Percentiles rank a stretch among this genome's conserved stretches.
Conservation (phyloP, 2,888 invertebrate genomes). For the Tachina grossa region DNA sequence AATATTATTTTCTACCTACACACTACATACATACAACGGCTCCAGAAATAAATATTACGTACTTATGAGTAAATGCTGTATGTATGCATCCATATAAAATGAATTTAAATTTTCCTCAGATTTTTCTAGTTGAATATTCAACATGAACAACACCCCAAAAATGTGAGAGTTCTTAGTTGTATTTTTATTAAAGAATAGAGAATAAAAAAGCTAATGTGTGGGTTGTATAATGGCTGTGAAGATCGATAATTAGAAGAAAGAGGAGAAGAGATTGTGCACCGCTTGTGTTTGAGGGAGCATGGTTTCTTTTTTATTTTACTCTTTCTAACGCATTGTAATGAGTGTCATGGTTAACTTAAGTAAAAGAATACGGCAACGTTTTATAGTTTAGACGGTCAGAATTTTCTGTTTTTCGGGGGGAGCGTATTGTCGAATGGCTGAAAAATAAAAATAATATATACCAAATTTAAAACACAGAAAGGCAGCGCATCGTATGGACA, state of each 20-base stretch:
- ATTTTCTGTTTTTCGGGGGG: constrained; percentile 54
- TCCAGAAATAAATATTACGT: constrained; percentile 70
- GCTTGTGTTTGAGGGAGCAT: constrained; percentile 49
- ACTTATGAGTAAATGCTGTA: constrained; percentile 50
- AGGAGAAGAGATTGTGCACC: constrained; percentile 55
- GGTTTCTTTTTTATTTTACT: constrained; percentile 55
- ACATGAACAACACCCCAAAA: constrained; percentile 67
- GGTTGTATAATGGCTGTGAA: constrained; percentile 63
- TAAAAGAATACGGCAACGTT: constrained; percentile 69
- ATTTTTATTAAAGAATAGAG: constrained; percentile 51
- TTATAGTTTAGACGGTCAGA: constrained; percentile 53
- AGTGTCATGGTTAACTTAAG: constrained; percentile 67
- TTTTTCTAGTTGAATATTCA: constrained; percentile 52
- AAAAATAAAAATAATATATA: constrained; percentile 61
- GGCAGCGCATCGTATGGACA: constrained; percentile 63
- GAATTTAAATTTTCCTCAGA: constrained; percentile 55
- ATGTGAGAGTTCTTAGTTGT: constrained; percentile 42
- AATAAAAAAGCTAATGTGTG: constrained; percentile 57
- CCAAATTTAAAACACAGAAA: constrained; percentile 60
- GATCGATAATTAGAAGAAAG: constrained; percentile 61
- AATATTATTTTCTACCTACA: constrained; percentile 5
- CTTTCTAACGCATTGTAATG: constrained; percentile 65
- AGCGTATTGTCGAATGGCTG: constrained; percentile 65
- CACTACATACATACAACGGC: constrained; percentile 1
- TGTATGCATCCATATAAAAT: constrained; percentile 28